Conservation (phyloP, 2,113 vertebrate species). For the Aphyosemion australe region DNA sequence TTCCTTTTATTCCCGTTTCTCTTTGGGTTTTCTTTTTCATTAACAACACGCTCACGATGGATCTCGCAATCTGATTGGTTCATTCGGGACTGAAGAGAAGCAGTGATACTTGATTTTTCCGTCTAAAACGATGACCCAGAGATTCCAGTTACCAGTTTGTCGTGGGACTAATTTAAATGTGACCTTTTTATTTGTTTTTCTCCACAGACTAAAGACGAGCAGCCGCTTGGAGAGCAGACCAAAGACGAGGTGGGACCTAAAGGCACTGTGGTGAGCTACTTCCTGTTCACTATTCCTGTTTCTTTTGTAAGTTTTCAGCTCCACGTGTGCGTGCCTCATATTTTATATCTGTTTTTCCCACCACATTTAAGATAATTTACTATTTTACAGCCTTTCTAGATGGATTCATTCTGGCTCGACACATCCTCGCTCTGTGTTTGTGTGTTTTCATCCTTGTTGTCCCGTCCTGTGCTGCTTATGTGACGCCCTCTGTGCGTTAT, state of each 20-base stretch:
- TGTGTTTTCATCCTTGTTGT: conserved; percentile 4
- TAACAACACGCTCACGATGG: not conserved
- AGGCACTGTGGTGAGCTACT: conserved; percentile 56
- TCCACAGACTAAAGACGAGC: conserved; percentile 53
- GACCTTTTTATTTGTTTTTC: not conserved
- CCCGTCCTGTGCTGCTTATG: conserved; percentile 12
- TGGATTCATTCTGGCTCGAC: not conserved
- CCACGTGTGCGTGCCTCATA: not conserved
- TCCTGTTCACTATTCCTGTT: not conserved
- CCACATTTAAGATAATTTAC: not conserved
- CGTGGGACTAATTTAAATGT: not conserved
- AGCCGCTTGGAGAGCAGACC: conserved; percentile 23
- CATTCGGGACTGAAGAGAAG: conserved; percentile 2
- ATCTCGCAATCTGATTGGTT: not conserved
- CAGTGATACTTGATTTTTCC: conserved; percentile 5
- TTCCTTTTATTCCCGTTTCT: not conserved
- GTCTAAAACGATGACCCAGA: not conserved
- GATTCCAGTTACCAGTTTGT: not conserved
- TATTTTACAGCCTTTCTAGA: not conserved
- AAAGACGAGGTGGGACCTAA: conserved; percentile 41
- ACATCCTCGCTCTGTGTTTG: conserved; percentile 4
- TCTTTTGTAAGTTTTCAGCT: not conserved
- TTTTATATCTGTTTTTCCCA: too few species aligned
- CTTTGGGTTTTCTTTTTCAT: not conserved
- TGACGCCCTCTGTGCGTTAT: conserved; percentile 63